Evolutionary conservation across 53 echinoderm and acorn worm species (phyloP), one percentile per base, ranked within the genome.

Genomic region (Paracentrotus lividus): DNA sequence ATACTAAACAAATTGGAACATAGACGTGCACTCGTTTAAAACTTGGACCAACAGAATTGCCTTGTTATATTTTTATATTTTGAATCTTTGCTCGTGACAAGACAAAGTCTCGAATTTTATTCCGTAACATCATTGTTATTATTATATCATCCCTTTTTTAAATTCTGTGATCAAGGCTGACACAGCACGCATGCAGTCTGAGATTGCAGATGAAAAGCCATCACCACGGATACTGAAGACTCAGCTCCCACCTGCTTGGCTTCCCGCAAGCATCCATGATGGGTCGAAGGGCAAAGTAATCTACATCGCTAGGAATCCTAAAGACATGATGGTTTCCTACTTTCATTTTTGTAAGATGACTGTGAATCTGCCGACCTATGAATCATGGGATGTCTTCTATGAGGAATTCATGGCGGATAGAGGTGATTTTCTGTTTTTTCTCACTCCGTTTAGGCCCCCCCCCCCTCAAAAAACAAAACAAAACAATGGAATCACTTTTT

Each of bases 241-340:
- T 20, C 91, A 90, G 31, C 51, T 90, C 29, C 91, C 91, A 31
- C 44, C 91, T 27, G 0, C 36, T 15, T 90, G 51, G 76, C 72
- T 90, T 7, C 91, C 91, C 27, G 15, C 66, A 24, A 53, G 54
- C 33, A 1, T 72, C 72, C 52, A 53, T 9, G 69, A 90, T 13
- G 72, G 91, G 21, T 56, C 69, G 8, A 68, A 51, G 72, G 91
- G 56, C 49, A 65, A 96, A 93, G 93, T 94, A n/a, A 90, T 96
- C 6, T 96, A 96, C 85, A 53, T 96, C 26, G 96, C 96, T 31
- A 88, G 96, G 31, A 96, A 94, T 67, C 94, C 96, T 16, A 96
- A 96, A 38, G 96, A 96, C 69, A 88, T 94, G 75, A 40, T 93
- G 54, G 94, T 96, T 21, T 96, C 96, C 21, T 88, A 76, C 90